A percentile compares a stretch with the other conserved stretches of the same genome.
Conservation (phyloP, 1,140 invertebrate genomes). For the Mamestra configurata region DNA sequence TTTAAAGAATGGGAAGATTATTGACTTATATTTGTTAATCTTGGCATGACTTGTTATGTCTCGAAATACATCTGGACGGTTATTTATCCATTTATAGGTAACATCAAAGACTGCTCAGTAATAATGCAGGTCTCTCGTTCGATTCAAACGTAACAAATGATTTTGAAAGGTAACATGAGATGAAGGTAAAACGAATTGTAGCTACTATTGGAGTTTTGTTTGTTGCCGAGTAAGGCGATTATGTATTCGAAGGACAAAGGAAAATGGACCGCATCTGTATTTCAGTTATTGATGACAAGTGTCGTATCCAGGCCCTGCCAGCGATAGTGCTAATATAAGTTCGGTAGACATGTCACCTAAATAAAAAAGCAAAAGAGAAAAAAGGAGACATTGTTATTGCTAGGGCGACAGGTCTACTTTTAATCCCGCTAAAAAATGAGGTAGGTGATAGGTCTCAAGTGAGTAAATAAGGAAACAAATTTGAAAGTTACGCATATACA, state of each 20-base stretch:
- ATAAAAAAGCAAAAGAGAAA: not conserved
- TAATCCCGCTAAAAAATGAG: too few relatives aligned
- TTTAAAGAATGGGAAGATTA: too few relatives aligned
- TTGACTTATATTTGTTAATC: too few relatives aligned
- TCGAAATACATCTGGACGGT: constrained; percentile 1
- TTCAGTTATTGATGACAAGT: constrained; percentile 25
- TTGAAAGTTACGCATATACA: too few relatives aligned
- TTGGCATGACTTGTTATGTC: not conserved
- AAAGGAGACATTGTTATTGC: too few relatives aligned
- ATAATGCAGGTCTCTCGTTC: not conserved
- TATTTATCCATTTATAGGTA: not conserved
- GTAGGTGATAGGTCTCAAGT: too few relatives aligned
- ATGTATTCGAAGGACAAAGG: constrained; percentile 26
- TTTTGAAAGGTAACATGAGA: not conserved
- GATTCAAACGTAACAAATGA: not conserved
- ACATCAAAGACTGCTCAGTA: not conserved
- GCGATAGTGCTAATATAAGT: not conserved
- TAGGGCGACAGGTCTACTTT: too few relatives aligned
- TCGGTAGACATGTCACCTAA: not conserved
- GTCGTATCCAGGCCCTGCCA: not conserved
- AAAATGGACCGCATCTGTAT: constrained; percentile 17
- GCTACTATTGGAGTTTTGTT: not conserved
- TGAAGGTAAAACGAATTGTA: constrained; percentile 13
- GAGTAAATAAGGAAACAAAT: too few relatives aligned
- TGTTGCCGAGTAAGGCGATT: constrained; percentile 17